A percentile compares a stretch with the other conserved stretches of the same genome.
Evolutionary conservation across 1,140 invertebrate genomes (phyloP).

Genomic region (Bilobella aurantiaca): DNA sequence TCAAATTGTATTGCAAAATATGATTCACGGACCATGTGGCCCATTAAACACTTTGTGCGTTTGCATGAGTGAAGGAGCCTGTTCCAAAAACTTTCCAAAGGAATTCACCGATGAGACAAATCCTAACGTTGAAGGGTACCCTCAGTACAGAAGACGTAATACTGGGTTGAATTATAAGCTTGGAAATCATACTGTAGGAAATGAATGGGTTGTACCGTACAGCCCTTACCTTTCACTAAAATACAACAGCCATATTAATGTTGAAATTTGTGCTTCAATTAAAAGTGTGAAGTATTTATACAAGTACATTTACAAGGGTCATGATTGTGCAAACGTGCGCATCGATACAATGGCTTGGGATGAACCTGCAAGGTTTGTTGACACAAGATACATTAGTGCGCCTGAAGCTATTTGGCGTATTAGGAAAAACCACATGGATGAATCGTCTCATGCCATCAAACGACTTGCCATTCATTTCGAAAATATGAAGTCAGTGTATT

Average conservation of each 20-base stretch:
- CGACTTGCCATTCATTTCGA: constrained; percentile 44
- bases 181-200: constrained; percentile 38
- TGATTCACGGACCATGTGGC: constrained; percentile 26
- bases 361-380: constrained; percentile 30
- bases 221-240: constrained; percentile 43
- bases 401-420: constrained; percentile 38
- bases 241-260: constrained; percentile 45
- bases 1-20: constrained; percentile 11
- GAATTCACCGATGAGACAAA: constrained; percentile 31
- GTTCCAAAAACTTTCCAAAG: constrained; percentile 36
- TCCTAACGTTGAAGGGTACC: constrained; percentile 38
- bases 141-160: constrained; percentile 34
- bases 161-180: not conserved
- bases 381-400: constrained; percentile 36
- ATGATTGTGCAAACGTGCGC: constrained; percentile 24
- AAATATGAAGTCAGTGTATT: constrained; percentile 40
- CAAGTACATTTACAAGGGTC: constrained; percentile 34
- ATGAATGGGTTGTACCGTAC: constrained; percentile 47
- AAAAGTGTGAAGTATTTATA: constrained; percentile 46
- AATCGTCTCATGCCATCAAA: constrained; percentile 36
- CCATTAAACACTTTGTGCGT: constrained; percentile 19
- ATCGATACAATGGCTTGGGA: constrained; percentile 21
- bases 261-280: constrained; percentile 45
- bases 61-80: constrained; percentile 36
- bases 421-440: constrained; percentile 30